Evolutionary conservation across 2,797 vertebrate species (phyloP), one percentile per base, ranked within the genome.

Genomic region (Apogon hyalosoma): DNA sequence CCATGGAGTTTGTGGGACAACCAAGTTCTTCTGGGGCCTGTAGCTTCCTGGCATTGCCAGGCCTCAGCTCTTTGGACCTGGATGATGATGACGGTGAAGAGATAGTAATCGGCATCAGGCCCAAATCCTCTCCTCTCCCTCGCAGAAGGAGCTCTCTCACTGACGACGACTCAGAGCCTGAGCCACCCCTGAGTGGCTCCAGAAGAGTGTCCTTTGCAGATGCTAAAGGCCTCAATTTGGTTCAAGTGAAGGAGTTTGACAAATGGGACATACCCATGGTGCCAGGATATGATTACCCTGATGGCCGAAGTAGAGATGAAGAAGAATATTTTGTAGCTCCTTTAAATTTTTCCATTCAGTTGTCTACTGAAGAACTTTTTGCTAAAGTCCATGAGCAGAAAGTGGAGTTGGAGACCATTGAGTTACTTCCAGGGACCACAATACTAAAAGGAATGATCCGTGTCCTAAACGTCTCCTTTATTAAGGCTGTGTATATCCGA

Each of bases 171-270:
- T 93, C 83, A 0, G 95, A 94, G 33, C 33, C 90, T 12, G 94
- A 95, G 14, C 74, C 77, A 0, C 84, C 83, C 1, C 62, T 83
- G 85, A 79, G 69, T 71, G 69, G 93, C 73, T 70, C 90, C 70
- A 94, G 98, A 71, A 96, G 95, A 80, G 98, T 99, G 86, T 98
- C 96, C 11, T 99, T 99, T 78, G 98, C 97, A 4, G 98, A 99
- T 39, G 90, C 93, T 38, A 95, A 96, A 75, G 98, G 98, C 53
- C 94, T 97, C 70, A 93, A 93, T 87, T 94, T 99, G 63, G 97
- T 98, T 42, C 95, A 95, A 8, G 94, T 99, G 66, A 98, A 98
- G 93, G 94, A 98, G 88, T 99, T 97, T 14, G 91, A 94, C 85
- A 87, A 47, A 55, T 95, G 96, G 96, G 95, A 97, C 14, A 39